Conservation (phyloP, 1,140 invertebrate species). For the Macrobrachium rosenbergii region DNA sequence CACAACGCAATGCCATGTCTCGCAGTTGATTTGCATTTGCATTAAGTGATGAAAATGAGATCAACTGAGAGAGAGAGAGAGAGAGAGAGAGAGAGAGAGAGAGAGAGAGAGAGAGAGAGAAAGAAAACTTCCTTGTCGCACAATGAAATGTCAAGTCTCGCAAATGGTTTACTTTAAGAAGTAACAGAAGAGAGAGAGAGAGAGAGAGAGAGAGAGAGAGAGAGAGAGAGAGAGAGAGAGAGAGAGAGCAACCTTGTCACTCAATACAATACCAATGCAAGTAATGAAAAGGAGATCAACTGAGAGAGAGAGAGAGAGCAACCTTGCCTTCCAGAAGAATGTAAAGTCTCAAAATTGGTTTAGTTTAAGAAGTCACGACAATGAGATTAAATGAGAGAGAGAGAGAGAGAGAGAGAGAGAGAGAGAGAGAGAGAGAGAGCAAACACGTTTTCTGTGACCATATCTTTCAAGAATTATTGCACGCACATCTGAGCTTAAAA, state of each 20-base stretch:
- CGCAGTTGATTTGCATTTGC: no score
- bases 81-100: not conserved
- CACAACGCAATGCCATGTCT: no score
- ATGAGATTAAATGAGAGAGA: not conserved
- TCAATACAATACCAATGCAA: no score
- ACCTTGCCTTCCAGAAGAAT: no score
- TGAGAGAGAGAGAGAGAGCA: conserved; percentile 11
- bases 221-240: not conserved
- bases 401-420: conserved; percentile 1
- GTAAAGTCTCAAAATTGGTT: not conserved
- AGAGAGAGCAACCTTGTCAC: no score
- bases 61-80: no score
- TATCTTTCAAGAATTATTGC: no score
- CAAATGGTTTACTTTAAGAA: not conserved
- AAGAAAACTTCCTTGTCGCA: not conserved
- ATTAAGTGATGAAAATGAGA: no score
- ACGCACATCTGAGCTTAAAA: no score
- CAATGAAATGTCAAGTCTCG: not conserved
- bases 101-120: conserved; percentile 19
- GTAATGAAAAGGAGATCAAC: no score
- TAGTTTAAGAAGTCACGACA: not conserved
- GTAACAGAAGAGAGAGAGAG: not conserved
- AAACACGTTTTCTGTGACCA: no score
- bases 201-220: not conserved
- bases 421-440: not conserved